Percentiles rank a stretch among this genome's conserved stretches.
Evolutionary conservation across 2,888 invertebrate genomes (phyloP).

Genomic region (Synergus gifuensis): DNA sequence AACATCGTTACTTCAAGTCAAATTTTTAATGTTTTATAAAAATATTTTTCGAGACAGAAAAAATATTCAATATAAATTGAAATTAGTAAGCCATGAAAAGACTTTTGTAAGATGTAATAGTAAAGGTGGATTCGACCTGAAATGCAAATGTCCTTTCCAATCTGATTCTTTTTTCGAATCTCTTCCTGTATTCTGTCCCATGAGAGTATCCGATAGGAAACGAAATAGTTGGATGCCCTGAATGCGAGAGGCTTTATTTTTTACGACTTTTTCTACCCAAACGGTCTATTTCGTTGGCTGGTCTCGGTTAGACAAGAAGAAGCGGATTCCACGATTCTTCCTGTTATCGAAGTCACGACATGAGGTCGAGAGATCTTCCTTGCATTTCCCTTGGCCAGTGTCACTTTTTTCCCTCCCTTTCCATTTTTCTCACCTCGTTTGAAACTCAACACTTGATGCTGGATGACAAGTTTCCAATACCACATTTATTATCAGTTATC

Average conservation of each 20-base stretch:
- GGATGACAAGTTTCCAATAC: conserved; percentile 13
- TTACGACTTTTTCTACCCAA: conserved; percentile 32
- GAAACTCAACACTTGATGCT: conserved; percentile 33
- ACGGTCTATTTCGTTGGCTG: conserved; percentile 29
- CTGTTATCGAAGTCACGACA: conserved; percentile 14
- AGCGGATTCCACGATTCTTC: neutral
- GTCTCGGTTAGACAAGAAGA: conserved; percentile 23
- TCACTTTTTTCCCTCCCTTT: neutral
- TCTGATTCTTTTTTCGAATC: neutral
- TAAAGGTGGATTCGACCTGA: neutral
- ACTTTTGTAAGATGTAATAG: neutral
- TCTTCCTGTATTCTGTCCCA: neutral
- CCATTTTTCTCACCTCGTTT: conserved; percentile 39
- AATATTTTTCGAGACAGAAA: no score
- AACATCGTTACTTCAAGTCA: no score
- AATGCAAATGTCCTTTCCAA: conserved; percentile 25
- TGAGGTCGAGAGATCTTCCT: conserved; percentile 29
- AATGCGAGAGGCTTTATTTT: conserved; percentile 31
- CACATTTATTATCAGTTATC: conserved; percentile 37
- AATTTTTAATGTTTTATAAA: no score
- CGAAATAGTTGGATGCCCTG: conserved; percentile 16
- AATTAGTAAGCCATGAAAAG: neutral
- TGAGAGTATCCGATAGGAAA: conserved; percentile 10
- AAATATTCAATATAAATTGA: no score
- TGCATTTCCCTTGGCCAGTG: conserved; percentile 30